Evolutionary conservation across 1,140 invertebrate genomes (phyloP).

Genomic region (Bombus consobrinus): DNA sequence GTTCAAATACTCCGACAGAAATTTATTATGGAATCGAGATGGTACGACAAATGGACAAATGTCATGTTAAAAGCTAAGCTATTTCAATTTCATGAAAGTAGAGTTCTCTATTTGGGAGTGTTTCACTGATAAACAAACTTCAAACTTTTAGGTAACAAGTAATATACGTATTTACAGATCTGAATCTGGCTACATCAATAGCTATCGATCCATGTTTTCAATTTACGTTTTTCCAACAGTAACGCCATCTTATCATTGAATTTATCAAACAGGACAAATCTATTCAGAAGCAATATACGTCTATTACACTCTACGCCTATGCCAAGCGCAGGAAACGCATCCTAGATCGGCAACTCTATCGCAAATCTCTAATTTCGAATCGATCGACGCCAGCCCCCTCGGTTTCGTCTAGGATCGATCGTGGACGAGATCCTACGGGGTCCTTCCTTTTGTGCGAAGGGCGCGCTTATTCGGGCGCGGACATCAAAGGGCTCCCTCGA

Average conservation of each 20-base stretch:
- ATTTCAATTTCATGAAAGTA: too few species aligned
- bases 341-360: constrained; percentile 52
- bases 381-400: constrained; percentile 48
- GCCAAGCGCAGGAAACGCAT: not conserved
- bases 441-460: constrained; percentile 62
- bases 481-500: constrained; percentile 80
- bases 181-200: too few species aligned
- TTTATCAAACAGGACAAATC: not conserved
- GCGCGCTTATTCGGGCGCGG: constrained; percentile 67
- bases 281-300: not conserved
- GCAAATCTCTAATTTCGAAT: constrained; percentile 65
- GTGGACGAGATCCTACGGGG: constrained; percentile 55
- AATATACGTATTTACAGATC: too few species aligned
- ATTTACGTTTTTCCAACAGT: not conserved
- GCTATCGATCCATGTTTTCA: not conserved
- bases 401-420: constrained; percentile 69
- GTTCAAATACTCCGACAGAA: too few species aligned
- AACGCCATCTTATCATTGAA: too few species aligned
- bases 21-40: not conserved
- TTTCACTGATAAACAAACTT: too few species aligned
- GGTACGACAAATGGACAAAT: too few species aligned
- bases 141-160: too few species aligned
- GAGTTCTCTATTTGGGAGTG: too few species aligned
- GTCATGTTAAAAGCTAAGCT: too few species aligned
- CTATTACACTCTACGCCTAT: not conserved